Evolutionary conservation across 2,113 vertebrate genomes (phyloP).

Genomic region (Xenopus laevis): DNA sequence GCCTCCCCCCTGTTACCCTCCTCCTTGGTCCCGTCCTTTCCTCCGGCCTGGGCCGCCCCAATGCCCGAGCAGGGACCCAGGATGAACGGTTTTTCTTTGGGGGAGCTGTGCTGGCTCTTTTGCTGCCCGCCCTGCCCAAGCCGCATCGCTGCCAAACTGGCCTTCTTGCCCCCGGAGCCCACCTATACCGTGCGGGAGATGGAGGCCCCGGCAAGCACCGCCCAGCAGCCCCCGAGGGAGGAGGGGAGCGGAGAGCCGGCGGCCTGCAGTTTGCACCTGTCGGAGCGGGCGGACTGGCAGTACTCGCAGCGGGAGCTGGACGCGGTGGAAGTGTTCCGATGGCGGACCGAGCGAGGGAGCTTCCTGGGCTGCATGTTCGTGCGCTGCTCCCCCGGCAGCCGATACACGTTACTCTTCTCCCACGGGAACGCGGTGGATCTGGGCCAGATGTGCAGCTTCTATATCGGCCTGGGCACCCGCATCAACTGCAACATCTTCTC

Average conservation of each 20-base stretch:
- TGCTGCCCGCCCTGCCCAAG: slow-evolving; percentile 93
- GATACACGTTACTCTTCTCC: slow-evolving; percentile 85
- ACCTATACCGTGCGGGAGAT: slow-evolving; percentile 85
- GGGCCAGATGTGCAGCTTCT: slow-evolving; percentile 91
- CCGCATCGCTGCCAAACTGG: slow-evolving; percentile 92
- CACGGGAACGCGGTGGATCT: slow-evolving; percentile 87
- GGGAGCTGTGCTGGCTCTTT: slow-evolving; percentile 95
- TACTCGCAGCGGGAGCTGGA: slow-evolving; percentile 94
- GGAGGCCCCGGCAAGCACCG: slow-evolving; percentile 56
- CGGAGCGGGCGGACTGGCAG: slow-evolving; percentile 93
- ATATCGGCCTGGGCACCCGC: slow-evolving; percentile 86
- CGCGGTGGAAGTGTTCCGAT: slow-evolving; percentile 88
- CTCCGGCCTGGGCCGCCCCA: slow-evolving; percentile 55
- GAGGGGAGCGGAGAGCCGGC: not conserved
- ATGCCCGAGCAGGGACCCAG: slow-evolving; percentile 92
- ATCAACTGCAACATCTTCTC: slow-evolving; percentile 93
- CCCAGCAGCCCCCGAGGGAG: not conserved
- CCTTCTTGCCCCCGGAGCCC: slow-evolving; percentile 92
- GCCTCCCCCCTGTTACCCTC: slow-evolving; percentile 28
- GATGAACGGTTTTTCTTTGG: slow-evolving; percentile 94
- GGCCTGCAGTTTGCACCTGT: slow-evolving; percentile 78
- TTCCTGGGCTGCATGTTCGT: slow-evolving; percentile 91
- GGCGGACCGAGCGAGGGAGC: slow-evolving; percentile 83
- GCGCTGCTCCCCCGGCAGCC: slow-evolving; percentile 83
- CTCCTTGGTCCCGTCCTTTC: slow-evolving; percentile 31